Conservation (phyloP, 2,797 vertebrate genomes). For the Lemur catta region DNA sequence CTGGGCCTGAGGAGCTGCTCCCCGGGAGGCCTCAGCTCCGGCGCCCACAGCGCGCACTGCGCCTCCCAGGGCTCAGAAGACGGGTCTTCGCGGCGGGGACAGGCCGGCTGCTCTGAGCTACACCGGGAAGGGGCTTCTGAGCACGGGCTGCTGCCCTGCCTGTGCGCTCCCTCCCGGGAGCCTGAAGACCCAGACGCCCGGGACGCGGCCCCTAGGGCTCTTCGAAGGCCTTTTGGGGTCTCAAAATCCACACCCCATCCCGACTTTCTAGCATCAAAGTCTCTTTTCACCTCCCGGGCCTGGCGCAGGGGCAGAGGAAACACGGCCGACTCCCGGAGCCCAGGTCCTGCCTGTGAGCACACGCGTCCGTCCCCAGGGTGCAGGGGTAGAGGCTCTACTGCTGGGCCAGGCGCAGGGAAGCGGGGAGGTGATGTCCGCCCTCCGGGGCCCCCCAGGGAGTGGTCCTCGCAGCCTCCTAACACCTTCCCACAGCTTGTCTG, state of each 20-base stretch:
- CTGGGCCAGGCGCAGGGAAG: too few relatives aligned
- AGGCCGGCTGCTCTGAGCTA: not conserved
- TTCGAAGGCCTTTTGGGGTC: not conserved
- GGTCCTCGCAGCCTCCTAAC: too few relatives aligned
- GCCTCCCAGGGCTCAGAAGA: not conserved
- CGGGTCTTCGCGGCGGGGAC: accelerated
- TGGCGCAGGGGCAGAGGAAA: too few relatives aligned
- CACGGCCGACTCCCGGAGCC: accelerated
- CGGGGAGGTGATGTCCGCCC: accelerated
- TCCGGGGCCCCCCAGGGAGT: accelerated
- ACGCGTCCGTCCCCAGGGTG: too few relatives aligned
- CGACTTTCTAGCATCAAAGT: accelerated
- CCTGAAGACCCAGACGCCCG: not conserved
- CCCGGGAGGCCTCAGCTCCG: not conserved
- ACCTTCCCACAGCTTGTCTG: not conserved
- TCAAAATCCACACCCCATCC: not conserved
- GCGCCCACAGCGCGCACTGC: accelerated
- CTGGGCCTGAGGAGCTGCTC: not conserved
- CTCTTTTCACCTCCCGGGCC: not conserved
- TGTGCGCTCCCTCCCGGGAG: not conserved
- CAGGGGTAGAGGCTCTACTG: too few relatives aligned
- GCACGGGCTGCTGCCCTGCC: accelerated
- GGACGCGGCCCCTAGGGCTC: not conserved
- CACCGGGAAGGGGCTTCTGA: not conserved
- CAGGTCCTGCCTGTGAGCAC: not conserved